phyloP scores from a whole-genome alignment of 2,797 vertebrate genomes.

The Atherinosoma microstoma region DNA sequence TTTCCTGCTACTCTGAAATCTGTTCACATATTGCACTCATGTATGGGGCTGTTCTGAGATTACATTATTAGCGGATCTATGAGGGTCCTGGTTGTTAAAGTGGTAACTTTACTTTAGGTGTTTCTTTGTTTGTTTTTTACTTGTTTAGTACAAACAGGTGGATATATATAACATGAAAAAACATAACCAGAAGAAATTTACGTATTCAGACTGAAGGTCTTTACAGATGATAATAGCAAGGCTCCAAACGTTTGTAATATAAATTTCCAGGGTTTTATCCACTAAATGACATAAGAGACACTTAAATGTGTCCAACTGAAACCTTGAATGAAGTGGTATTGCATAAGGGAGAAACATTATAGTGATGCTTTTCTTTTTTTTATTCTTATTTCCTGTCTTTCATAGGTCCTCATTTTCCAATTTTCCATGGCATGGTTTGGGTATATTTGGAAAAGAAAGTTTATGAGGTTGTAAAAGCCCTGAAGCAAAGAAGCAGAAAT shows the following conservation, averaged over 20 bases:
- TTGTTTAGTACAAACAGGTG: conserved; percentile 13
- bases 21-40: conserved; percentile 9
- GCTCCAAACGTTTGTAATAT: conserved; percentile 8
- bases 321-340: conserved; percentile 41
- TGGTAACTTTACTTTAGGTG: background rate
- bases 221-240: conserved; percentile 28
- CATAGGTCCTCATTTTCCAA: conserved; percentile 50
- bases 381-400: conserved; percentile 36
- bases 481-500: conserved; percentile 27
- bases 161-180: background rate
- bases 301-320: conserved; percentile 23
- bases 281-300: conserved; percentile 35
- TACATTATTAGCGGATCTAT: conserved; percentile 1
- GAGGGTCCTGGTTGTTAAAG: background rate
- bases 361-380: conserved; percentile 37
- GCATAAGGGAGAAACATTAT: conserved; percentile 24
- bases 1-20: background rate
- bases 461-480: conserved; percentile 46
- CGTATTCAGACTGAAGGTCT: conserved; percentile 21
- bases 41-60: background rate
- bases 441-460: conserved; percentile 55
- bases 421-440: conserved; percentile 63
- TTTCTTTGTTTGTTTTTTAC: background rate
- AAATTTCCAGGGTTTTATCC: conserved; percentile 30
- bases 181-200: conserved; percentile 9